Conservation (phyloP, 2,888 invertebrate genomes). For the Onchidella celtica region DNA sequence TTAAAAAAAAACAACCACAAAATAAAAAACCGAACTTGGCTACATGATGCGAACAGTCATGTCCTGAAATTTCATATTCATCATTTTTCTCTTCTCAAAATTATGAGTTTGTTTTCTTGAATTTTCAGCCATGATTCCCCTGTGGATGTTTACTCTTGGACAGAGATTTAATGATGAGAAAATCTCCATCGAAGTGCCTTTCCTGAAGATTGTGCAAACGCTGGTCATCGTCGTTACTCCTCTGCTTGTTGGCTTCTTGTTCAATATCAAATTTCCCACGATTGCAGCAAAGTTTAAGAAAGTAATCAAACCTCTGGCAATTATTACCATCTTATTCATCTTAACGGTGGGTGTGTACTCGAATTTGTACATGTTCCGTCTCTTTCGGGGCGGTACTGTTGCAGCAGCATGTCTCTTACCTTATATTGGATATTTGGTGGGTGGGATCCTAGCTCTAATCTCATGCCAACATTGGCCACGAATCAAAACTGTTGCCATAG, state of each 20-base stretch:
- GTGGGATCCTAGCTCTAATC: slow-evolving; percentile 66
- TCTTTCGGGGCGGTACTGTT: slow-evolving; percentile 84
- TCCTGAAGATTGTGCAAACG: slow-evolving; percentile 87
- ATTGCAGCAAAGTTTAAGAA: slow-evolving; percentile 80
- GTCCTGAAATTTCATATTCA: background rate
- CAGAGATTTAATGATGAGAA: slow-evolving; percentile 83
- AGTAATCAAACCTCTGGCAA: slow-evolving; percentile 91
- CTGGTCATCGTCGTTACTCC: slow-evolving; percentile 90
- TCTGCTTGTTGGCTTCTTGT: slow-evolving; percentile 81
- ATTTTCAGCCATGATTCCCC: slow-evolving; percentile 88
- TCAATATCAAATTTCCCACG: slow-evolving; percentile 82
- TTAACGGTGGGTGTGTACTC: slow-evolving; percentile 92
- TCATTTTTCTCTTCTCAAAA: background rate
- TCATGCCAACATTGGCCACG: slow-evolving; percentile 66
- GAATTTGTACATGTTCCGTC: slow-evolving; percentile 92
- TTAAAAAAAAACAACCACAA: too few relatives aligned
- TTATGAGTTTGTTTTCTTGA: background rate
- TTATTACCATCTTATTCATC: slow-evolving; percentile 89
- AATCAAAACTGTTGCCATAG: slow-evolving; percentile 89
- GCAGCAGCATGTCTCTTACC: slow-evolving; percentile 73
- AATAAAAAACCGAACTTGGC: too few relatives aligned
- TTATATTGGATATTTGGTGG: slow-evolving; percentile 73
- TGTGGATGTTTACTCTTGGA: slow-evolving; percentile 94
- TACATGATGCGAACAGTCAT: too few relatives aligned
- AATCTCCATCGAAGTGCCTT: slow-evolving; percentile 89